Evolutionary conservation across 1,140 invertebrate genomes (phyloP).

Genomic region (Trissolcus basalis): DNA sequence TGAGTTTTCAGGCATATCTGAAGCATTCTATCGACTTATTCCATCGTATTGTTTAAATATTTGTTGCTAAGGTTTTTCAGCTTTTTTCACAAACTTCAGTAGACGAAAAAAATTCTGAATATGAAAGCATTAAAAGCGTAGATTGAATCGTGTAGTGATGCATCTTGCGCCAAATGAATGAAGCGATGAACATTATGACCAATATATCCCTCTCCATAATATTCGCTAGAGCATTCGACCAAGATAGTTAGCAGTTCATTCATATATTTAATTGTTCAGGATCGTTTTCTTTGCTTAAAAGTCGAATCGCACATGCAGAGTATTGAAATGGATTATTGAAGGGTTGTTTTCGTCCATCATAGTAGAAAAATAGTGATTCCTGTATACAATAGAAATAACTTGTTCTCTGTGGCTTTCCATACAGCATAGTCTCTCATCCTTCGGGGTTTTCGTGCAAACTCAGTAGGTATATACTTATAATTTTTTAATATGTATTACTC

Average conservation of each 20-base stretch:
- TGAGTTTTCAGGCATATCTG: too few relatives aligned
- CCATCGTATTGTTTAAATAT: constrained; percentile 4
- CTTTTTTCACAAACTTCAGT: constrained; percentile 10
- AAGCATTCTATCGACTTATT: neutral
- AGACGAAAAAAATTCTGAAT: constrained; percentile 6
- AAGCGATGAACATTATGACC: constrained; percentile 7
- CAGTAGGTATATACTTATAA: constrained; percentile 46
- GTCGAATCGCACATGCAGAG: constrained; percentile 37
- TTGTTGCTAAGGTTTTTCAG: constrained; percentile 13
- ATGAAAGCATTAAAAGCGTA: constrained; percentile 9
- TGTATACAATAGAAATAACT: constrained; percentile 62
- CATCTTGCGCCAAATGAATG: constrained; percentile 11
- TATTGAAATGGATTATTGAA: constrained; percentile 43
- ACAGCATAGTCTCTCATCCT: constrained; percentile 36
- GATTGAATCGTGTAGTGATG: neutral
- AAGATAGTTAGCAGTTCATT: neutral
- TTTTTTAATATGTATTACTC: constrained; percentile 7
- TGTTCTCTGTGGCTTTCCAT: constrained; percentile 67
- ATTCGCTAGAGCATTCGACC: neutral
- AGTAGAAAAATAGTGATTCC: constrained; percentile 57
- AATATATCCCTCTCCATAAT: constrained; percentile 1
- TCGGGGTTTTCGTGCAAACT: constrained; percentile 62
- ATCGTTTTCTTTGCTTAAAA: neutral
- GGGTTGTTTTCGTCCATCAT: constrained; percentile 6
- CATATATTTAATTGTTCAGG: constrained; percentile 1